Percentiles rank a stretch among this genome's conserved stretches.
Evolutionary conservation across 2,113 vertebrate genomes (phyloP).

Genomic region (Syngnathus typhle): DNA sequence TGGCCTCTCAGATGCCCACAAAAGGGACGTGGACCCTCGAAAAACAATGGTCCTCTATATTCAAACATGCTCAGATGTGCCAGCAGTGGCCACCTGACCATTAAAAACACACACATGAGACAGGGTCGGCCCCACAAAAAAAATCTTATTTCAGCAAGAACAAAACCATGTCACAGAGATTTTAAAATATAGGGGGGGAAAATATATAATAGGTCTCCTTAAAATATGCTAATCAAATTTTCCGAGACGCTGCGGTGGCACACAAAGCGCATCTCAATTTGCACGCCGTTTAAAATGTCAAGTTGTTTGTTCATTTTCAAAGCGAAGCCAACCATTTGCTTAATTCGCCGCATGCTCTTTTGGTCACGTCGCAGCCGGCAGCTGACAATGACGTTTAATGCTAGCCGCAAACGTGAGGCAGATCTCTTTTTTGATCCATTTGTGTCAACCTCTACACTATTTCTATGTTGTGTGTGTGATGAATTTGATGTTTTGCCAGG

Average conservation of each 20-base stretch:
- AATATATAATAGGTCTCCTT: neutral
- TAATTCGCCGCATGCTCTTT: constrained; percentile 26
- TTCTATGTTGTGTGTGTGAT: constrained; percentile 12
- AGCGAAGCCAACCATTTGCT: constrained; percentile 28
- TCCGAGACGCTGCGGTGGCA: constrained; percentile 19
- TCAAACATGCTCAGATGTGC: constrained; percentile 32
- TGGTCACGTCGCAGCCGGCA: constrained; percentile 1
- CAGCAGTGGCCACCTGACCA: constrained; percentile 49
- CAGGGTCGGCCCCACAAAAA: neutral
- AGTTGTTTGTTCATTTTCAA: constrained; percentile 48
- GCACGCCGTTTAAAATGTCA: constrained; percentile 48
- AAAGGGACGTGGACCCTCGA: constrained; percentile 44
- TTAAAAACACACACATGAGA: neutral
- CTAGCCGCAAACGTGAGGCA: constrained; percentile 26
- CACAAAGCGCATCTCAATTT: constrained; percentile 26
- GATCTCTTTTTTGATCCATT: constrained; percentile 25
- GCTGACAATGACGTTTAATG: constrained; percentile 38
- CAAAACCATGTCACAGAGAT: neutral
- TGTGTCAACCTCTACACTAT: constrained; percentile 18
- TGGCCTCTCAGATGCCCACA: constrained; percentile 52
- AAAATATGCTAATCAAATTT: constrained; percentile 28
- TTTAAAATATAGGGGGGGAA: neutral
- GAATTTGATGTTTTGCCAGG: constrained; percentile 26
- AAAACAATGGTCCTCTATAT: constrained; percentile 46
- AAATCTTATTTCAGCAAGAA: neutral